Conservation (phyloP, 2,797 vertebrate genomes). For the Lemur catta region DNA sequence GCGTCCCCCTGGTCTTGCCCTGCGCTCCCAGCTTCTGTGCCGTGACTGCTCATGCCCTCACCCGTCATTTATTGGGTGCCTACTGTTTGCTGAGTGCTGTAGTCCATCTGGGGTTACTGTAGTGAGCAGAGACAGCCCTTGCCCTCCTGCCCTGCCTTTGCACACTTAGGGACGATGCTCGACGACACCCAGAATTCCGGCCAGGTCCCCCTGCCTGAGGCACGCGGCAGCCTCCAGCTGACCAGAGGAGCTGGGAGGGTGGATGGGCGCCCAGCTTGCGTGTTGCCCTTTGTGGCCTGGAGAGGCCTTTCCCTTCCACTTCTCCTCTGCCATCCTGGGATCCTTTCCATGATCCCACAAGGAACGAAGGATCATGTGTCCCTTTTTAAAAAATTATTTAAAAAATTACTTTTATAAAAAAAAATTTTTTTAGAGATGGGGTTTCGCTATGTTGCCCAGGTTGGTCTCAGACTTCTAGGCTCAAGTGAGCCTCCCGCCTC, state of each 20-base stretch:
- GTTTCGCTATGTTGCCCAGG: not conserved
- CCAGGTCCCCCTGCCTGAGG: not conserved
- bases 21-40: fast-evolving
- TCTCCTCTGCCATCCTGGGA: not conserved
- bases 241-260: fast-evolving
- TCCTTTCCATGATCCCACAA: fast-evolving
- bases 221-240: fast-evolving
- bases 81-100: not conserved
- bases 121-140: not conserved
- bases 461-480: not conserved
- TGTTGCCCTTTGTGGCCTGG: not conserved
- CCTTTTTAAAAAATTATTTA: not conserved
- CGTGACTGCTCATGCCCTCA: fast-evolving
- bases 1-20: fast-evolving
- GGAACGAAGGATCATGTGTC: not conserved
- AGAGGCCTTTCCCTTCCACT: not conserved
- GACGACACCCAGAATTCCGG: not conserved
- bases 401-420: not conserved
- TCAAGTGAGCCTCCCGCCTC: not conserved
- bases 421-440: not conserved
- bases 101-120: not conserved
- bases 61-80: not conserved
- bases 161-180: not conserved
- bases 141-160: not conserved
- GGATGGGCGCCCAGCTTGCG: too few relatives aligned